phyloP scores from a whole-genome alignment of 1,140 invertebrate species.

The Bombus affinis region DNA sequence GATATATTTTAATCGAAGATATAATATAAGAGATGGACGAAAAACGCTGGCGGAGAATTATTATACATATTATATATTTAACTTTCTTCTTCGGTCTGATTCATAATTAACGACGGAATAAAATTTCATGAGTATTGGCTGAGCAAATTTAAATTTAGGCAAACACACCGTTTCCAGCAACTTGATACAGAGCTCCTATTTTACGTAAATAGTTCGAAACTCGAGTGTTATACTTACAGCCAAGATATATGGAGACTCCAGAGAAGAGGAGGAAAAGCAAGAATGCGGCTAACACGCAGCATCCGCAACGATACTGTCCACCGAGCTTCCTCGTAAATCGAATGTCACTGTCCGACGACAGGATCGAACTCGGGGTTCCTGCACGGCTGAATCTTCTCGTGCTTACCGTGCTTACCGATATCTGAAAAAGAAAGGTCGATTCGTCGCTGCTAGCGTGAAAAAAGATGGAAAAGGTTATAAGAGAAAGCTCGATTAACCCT shows the following conservation, averaged over 20 bases:
- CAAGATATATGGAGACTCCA: slow-evolving; percentile 92
- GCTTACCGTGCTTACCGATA: slow-evolving; percentile 81
- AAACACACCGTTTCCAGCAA: too few species aligned
- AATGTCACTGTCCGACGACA: slow-evolving; percentile 92
- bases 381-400: slow-evolving; percentile 82
- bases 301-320: slow-evolving; percentile 90
- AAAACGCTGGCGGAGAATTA: not conserved
- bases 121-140: too few species aligned
- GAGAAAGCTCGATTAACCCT: slow-evolving; percentile 26
- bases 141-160: too few species aligned
- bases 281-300: slow-evolving; percentile 92
- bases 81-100: not conserved
- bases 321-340: slow-evolving; percentile 92
- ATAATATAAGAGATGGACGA: too few species aligned
- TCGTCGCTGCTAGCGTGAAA: not conserved
- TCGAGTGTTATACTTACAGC: slow-evolving; percentile 87
- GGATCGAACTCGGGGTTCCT: slow-evolving; percentile 88
- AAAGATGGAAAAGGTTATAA: slow-evolving; percentile 23
- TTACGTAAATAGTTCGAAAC: not conserved
- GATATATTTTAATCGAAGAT: not conserved
- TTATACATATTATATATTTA: not conserved
- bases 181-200: too few species aligned
- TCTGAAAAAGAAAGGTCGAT: slow-evolving; percentile 64
- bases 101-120: not conserved
- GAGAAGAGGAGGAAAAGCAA: slow-evolving; percentile 91